A percentile compares a stretch with the other conserved stretches of the same genome.
These are phyloP conservation scores for Urocynchramus pylzowi DNA, from an alignment of 2,113 vertebrate genomes.

Conservation along the genomic window DNA sequence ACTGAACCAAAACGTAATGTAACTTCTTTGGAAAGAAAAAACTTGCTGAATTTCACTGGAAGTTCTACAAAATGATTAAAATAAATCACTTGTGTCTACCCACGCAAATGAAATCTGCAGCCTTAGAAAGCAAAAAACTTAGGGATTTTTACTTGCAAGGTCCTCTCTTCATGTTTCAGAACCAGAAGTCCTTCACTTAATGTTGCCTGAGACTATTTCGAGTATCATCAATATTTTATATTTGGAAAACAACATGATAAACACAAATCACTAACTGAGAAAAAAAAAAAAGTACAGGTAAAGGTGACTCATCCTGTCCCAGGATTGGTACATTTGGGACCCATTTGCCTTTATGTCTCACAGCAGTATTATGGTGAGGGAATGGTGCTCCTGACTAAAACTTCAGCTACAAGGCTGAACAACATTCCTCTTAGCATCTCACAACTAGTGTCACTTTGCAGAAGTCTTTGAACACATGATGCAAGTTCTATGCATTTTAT, in stretches of 20 bases:
- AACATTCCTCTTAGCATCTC: background rate
- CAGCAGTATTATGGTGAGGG: background rate
- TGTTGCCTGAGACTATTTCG: background rate
- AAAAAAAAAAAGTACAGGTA: background rate
- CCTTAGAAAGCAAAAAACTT: background rate
- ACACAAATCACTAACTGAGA: background rate
- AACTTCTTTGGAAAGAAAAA: background rate
- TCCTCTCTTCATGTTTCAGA: background rate
- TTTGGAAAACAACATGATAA: background rate
- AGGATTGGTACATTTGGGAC: background rate
- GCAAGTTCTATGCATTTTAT: background rate
- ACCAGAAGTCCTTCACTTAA: background rate
- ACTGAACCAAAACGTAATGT: background rate
- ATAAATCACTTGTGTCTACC: background rate
- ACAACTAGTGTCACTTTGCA: background rate
- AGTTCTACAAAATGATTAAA: background rate
- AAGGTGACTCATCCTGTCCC: background rate
- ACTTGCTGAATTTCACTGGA: background rate
- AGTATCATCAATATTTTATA: background rate
- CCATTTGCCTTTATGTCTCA: background rate
- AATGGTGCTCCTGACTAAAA: background rate
- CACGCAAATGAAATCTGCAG: background rate
- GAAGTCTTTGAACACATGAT: background rate
- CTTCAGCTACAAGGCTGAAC: background rate
- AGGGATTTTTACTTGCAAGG: background rate